Percentiles rank a stretch among this genome's conserved stretches.
These are phyloP conservation scores for Pristionchus mayeri DNA, from an alignment of 2,888 invertebrate genomes.

Conservation along the genomic window DNA sequence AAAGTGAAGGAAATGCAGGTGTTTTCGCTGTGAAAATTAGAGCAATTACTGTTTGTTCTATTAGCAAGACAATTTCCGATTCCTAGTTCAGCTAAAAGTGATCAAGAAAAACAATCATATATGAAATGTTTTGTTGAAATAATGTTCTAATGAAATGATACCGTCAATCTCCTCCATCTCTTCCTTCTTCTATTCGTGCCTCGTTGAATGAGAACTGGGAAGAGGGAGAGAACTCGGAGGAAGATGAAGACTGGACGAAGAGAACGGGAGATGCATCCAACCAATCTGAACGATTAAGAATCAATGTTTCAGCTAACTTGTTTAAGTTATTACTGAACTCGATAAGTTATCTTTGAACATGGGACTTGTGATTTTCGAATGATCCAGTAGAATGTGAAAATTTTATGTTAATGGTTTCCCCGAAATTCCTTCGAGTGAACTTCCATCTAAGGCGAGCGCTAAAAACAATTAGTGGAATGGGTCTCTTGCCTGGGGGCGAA, in stretches of 20 bases:
- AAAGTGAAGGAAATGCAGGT: not conserved
- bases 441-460: not conserved
- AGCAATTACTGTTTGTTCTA: too few species aligned
- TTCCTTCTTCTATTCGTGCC: conserved; percentile 45
- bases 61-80: not conserved
- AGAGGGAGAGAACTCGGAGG: conserved; percentile 63
- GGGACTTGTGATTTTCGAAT: too few species aligned
- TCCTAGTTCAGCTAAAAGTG: not conserved
- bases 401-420: not conserved
- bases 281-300: conserved; percentile 52
- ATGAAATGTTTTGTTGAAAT: not conserved
- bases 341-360: too few species aligned
- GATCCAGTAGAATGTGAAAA: not conserved
- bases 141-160: not conserved
- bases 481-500: conserved; percentile 28
- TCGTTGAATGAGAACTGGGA: conserved; percentile 59
- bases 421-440: not conserved
- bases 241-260: conserved; percentile 63
- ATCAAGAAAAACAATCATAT: not conserved
- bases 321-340: not conserved
- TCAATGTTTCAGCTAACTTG: not conserved
- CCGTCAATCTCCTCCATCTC: conserved; percentile 47
- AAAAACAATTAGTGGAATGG: not conserved
- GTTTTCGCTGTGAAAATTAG: not conserved
- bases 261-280: conserved; percentile 63